Percentiles rank a stretch among this genome's conserved stretches.
Conservation (phyloP, 2,113 vertebrate genomes). For the Oreochromis aureus region DNA sequence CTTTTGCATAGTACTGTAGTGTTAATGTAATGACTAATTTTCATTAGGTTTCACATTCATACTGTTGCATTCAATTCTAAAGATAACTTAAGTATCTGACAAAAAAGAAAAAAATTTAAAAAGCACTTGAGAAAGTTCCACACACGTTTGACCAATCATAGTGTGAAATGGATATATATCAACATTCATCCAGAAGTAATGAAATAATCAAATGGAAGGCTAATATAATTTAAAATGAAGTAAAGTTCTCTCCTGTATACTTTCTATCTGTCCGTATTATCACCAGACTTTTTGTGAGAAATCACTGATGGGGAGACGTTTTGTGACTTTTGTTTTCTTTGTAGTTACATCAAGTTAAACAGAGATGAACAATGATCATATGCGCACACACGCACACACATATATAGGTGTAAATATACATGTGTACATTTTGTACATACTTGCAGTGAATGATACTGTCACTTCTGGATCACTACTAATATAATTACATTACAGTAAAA, state of each 20-base stretch:
- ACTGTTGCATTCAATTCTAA: neutral
- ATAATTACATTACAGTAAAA: neutral
- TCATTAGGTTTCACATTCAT: neutral
- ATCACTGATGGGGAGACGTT: neutral
- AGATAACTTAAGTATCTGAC: neutral
- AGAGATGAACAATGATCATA: neutral
- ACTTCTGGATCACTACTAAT: neutral
- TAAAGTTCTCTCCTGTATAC: neutral
- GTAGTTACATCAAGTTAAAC: neutral
- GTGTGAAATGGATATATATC: neutral
- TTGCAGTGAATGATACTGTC: neutral
- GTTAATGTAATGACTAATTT: neutral
- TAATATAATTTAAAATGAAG: neutral
- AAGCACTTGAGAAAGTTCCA: neutral
- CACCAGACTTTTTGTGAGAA: neutral
- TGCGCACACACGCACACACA: fast-evolving
- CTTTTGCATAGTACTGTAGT: neutral
- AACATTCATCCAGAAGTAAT: neutral
- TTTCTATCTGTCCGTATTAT: neutral
- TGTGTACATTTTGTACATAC: neutral
- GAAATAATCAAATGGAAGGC: neutral
- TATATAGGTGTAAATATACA: neutral
- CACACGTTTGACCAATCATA: fast-evolving
- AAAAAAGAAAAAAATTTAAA: neutral
- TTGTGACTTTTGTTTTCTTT: fast-evolving